Conservation (phyloP, 2,888 invertebrate species). For the Glaucopsyche alexis region DNA sequence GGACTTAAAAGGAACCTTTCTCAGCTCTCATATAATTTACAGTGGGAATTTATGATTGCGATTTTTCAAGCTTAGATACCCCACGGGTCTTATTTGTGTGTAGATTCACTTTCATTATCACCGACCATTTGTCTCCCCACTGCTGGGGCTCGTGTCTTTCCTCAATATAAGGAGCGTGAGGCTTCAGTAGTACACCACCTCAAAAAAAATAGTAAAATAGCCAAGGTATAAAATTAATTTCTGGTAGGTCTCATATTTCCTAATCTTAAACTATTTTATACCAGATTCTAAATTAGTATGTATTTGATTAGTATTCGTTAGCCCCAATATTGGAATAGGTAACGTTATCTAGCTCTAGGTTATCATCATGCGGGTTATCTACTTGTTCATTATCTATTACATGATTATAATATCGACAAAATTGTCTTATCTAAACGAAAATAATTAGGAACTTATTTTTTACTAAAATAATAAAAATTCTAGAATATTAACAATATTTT, state of each 20-base stretch:
- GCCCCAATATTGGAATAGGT: neutral
- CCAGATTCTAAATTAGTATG: too few species aligned
- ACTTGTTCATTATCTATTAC: neutral
- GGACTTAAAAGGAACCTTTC: neutral
- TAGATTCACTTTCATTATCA: neutral
- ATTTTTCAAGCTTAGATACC: neutral
- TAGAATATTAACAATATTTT: too few species aligned
- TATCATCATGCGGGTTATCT: neutral
- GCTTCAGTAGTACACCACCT: neutral
- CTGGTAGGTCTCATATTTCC: too few species aligned
- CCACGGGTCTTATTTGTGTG: neutral
- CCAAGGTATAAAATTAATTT: too few species aligned
- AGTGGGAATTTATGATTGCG: neutral
- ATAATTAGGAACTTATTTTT: neutral
- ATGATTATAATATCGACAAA: neutral
- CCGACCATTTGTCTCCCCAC: neutral
- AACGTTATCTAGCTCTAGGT: neutral
- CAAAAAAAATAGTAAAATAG: too few species aligned
- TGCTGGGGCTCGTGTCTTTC: neutral
- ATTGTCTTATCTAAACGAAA: neutral
- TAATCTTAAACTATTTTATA: too few species aligned
- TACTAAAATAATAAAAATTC: too few species aligned
- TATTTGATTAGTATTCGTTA: too few species aligned
- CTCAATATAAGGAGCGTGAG: neutral
- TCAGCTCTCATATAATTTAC: neutral